Evolutionary conservation across 2,797 vertebrate genomes (phyloP).

Genomic region (Cephalopachus bancanus): DNA sequence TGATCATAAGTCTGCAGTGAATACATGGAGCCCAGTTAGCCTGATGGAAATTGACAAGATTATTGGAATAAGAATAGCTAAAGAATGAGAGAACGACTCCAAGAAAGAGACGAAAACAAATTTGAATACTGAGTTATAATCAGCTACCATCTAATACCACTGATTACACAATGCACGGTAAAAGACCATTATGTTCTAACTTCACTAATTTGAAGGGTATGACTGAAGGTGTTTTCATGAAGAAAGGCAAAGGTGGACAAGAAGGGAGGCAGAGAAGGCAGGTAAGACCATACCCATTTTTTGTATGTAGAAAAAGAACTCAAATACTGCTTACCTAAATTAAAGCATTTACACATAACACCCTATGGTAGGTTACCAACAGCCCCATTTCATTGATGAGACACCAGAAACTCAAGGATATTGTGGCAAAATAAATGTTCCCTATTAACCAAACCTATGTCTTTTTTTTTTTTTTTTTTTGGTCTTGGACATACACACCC

Average conservation of each 20-base stretch:
- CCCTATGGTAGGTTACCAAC: neutral
- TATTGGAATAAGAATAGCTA: conserved; percentile 46
- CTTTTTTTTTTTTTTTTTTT: conserved; percentile 18
- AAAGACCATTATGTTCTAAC: neutral
- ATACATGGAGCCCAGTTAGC: neutral
- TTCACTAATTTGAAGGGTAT: neutral
- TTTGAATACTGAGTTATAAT: conserved; percentile 31
- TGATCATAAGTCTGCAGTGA: neutral
- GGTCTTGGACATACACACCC: neutral
- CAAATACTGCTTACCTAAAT: conserved; percentile 13
- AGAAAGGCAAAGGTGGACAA: neutral
- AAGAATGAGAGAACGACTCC: neutral
- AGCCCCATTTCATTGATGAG: neutral
- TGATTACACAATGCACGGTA: neutral
- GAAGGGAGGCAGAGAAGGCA: neutral
- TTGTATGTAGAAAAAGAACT: conserved; percentile 11
- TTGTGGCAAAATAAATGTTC: neutral
- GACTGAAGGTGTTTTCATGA: conserved; percentile 32
- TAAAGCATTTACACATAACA: neutral
- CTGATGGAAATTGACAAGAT: conserved; percentile 25
- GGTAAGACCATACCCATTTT: neutral
- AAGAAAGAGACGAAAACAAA: neutral
- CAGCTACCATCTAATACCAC: neutral
- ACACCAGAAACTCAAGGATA: conserved; percentile 1
- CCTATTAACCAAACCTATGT: conserved; percentile 2